Conservation (phyloP, 2,797 vertebrate genomes). For the Ctenopoma kingsleyae region DNA sequence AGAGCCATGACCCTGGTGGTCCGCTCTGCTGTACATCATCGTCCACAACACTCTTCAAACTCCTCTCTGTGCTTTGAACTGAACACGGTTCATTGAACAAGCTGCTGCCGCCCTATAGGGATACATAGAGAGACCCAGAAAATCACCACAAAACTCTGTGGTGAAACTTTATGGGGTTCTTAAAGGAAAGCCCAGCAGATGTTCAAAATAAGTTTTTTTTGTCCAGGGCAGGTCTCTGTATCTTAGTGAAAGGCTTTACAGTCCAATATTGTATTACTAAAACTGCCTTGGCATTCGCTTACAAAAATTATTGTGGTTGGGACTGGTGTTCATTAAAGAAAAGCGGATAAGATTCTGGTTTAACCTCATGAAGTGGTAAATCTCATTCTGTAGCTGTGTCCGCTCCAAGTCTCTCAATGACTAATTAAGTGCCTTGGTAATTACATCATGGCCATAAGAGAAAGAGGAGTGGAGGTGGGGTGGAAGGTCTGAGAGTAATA, state of each 20-base stretch:
- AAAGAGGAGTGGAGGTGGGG: slow-evolving; percentile 53
- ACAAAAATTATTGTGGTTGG: slow-evolving; percentile 36
- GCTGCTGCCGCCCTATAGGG: slow-evolving; percentile 77
- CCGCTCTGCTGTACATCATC: slow-evolving; percentile 81
- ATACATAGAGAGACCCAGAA: slow-evolving; percentile 68
- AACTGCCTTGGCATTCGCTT: slow-evolving; percentile 29
- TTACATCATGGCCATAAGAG: slow-evolving; percentile 72
- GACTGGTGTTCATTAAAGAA: slow-evolving; percentile 48
- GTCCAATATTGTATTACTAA: slow-evolving; percentile 36
- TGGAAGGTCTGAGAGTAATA: slow-evolving; percentile 67
- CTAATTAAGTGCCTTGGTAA: slow-evolving; percentile 75
- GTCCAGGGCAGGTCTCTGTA: slow-evolving; percentile 45
- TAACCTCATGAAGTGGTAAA: slow-evolving; percentile 42
- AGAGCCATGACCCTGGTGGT: slow-evolving; percentile 79
- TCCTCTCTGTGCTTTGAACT: slow-evolving; percentile 82
- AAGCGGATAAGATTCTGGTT: slow-evolving; percentile 38
- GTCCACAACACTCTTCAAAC: slow-evolving; percentile 69
- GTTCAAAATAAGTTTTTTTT: slow-evolving; percentile 58
- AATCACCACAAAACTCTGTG: slow-evolving; percentile 72
- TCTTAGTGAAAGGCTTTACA: slow-evolving; percentile 23
- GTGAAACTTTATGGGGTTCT: slow-evolving; percentile 81
- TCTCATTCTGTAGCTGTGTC: slow-evolving; percentile 43
- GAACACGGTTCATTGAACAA: slow-evolving; percentile 77
- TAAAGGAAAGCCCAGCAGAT: slow-evolving; percentile 80
- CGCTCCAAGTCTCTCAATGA: slow-evolving; percentile 60